phyloP scores from a whole-genome alignment of 2,888 invertebrate genomes.

The Euproctis similis region DNA sequence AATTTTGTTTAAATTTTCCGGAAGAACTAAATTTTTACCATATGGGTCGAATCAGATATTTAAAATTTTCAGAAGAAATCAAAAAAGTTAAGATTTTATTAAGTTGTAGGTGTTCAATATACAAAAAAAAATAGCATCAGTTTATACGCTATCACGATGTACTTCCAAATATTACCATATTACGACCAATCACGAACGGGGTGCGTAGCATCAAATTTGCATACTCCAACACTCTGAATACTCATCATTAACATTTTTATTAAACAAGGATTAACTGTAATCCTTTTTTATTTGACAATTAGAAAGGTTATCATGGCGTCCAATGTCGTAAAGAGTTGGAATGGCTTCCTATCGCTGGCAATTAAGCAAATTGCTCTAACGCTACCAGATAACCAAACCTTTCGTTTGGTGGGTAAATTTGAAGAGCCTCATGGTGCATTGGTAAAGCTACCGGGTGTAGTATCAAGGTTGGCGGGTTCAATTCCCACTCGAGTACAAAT shows the following conservation, averaged over 20 bases:
- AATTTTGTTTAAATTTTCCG: too few relatives aligned
- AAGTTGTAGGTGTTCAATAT: too few relatives aligned
- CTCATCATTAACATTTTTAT: slow-evolving; percentile 75
- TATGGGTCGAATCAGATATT: too few relatives aligned
- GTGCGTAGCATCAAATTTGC: slow-evolving; percentile 56
- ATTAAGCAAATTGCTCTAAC: slow-evolving; percentile 61
- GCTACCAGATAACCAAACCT: slow-evolving; percentile 46
- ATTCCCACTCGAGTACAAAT: too few relatives aligned
- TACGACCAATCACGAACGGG: slow-evolving; percentile 41
- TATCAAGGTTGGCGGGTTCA: too few relatives aligned
- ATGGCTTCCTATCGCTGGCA: slow-evolving; percentile 59
- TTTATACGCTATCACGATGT: slow-evolving; percentile 15
- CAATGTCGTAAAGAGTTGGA: slow-evolving; percentile 72
- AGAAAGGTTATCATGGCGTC: slow-evolving; percentile 64
- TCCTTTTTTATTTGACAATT: slow-evolving; percentile 76
- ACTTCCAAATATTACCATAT: slow-evolving; percentile 24
- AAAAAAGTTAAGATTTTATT: too few relatives aligned
- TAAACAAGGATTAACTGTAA: slow-evolving; percentile 70
- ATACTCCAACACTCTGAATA: slow-evolving; percentile 61
- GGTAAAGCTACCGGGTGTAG: too few relatives aligned
- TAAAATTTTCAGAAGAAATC: too few relatives aligned
- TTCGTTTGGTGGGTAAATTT: slow-evolving; percentile 46
- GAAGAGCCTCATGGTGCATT: too few relatives aligned
- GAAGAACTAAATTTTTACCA: too few relatives aligned
- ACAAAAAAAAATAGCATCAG: too few relatives aligned